Evolutionary conservation across 1,140 invertebrate genomes (phyloP), one percentile per base, ranked within the genome.

Genomic region (Euschistus heros): DNA sequence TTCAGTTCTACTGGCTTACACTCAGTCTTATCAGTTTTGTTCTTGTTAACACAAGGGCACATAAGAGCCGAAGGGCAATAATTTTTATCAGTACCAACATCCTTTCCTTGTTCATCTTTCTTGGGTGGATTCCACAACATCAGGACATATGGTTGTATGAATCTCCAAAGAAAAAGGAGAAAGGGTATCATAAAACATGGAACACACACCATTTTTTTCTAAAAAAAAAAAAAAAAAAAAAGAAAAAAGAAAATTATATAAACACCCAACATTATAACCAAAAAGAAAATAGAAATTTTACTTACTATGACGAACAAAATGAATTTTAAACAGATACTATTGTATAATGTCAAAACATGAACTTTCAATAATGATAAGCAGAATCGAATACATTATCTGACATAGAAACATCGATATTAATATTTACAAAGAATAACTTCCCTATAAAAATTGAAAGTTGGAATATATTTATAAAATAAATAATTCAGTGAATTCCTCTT

Each of bases 191-290:
- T 57, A 57, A 57, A 57, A 57, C 54, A 57, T 24, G 54, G 54
- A 57, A 57, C 54, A 15, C 54, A 57, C 18, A 57, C 54, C 54
- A 57, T 50, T 22, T 57, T 57, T 6, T 24, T 57, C 6, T 15
- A 0, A 27, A 27, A 57, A 22, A 57, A 24, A 2, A 24, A 57
- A 27, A 10, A 3, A 18, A 52, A 44, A 7, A 44, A 10, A 44
- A 44, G n/a, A n/a, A n/a, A n/a, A 37, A 10, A 37, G 4, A 37
- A 37, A 37, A 37, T 37, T 37, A 37, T 10, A 37, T 37, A 13
- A 13, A 10, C 10, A 37, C 33, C 10, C 13, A 37, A 37, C 63
- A 80, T 79, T n/a, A 73, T 3, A 66, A 6, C 24, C 3, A 63
- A 59, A n/a, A n/a, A n/a, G n/a, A n/a, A 2, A 26, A 60, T 22